Base-by-base conservation (phyloP, 23 tunicate species). In the Aplidium turbinatum region DNA sequence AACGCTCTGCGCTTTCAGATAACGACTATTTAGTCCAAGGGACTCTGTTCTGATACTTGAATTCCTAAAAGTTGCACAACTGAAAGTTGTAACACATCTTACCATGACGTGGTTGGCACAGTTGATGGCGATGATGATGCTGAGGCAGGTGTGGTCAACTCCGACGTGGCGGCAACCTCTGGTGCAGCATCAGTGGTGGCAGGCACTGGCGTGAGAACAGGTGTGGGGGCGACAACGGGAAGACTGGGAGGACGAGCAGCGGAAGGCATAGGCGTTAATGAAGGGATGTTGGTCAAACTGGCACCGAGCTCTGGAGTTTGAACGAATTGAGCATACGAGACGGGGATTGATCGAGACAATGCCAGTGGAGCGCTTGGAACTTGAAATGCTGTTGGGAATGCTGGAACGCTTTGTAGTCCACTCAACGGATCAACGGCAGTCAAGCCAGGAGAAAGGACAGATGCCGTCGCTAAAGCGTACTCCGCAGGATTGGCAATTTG, bases 401-500 rank as follows among this genome's bases (percentile, higher is more conserved):
- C 72, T 25, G 31, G 47, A 1, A 63, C 20, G 20, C 31, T 40
- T 46, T 33, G 74, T 35, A 69, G 47, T 18, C 77, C 77, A 29
- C 70, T 0, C 13, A 69, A 23, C 1, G 85, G 52, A 46, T 80
- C 85, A 11, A 69, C 13, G 4, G 77, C n/a, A 6, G 77, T 56
- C 39, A 80, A 55, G 16, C 40, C 48, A 29, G 85, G 38, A n/a
- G 85, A 57, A n/a, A 87, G 24, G 31, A 72, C 72, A 22, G 69
- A 72, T 4, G 83, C 64, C 13, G 81, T 11, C 2, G 72, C 48
- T 22, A 85, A 70, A 9, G 84, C 73, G 25, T 68, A 48, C 4
- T 70, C 84, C 13, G 73, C 54, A 19, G 75, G 18, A 6, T 74
- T 76, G 53, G 87, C 96, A 35, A 88, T 57, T 72, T 82, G 87